Evolutionary conservation across 2,797 vertebrate genomes (phyloP), one percentile per base, ranked within the genome.

Genomic region (Hoplostethus mediterraneus): DNA sequence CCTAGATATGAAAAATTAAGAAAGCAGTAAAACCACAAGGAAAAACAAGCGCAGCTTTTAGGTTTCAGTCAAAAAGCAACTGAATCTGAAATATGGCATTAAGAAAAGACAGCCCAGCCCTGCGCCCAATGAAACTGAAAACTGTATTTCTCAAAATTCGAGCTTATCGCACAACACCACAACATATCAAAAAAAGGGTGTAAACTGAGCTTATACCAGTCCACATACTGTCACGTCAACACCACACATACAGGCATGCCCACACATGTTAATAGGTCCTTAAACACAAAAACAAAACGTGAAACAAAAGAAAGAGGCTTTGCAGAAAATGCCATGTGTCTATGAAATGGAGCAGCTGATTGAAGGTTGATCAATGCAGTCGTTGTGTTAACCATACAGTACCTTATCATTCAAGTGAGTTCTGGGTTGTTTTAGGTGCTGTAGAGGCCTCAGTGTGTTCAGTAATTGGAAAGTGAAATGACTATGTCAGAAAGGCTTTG

Each of bases 41-140:
- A 77, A 91, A 95, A 95, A 93, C 93, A 95, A 96, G 90, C 92
- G 93, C 94, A 94, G 95, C 94, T 95, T 96, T 97, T 95, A 95
- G 94, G 91, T 93, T 95, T 78, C 87, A 94, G 93, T 95, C 91
- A 67, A 94, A 93, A 95, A 95, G 95, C 95, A 95, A 93, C 92
- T 89, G 95, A 95, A 93, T 94, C 79, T 82, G 81, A 90, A 94
- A 90, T 95, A 92, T 95, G 93, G 95, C 95, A 95, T 96, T 95
- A 94, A 90, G 92, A 94, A 94, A 94, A 94, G 95, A 93, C 88
- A 93, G 95, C 85, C 95, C 95, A 95, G 94, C 87, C 93, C 92
- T 91, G 94, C 91, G 90, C 94, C 95, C 84, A 89, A 68, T 83
- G 73, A 76, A 82, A 83, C 78, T 67, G 60, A 85, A 89, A 82